phyloP scores from a whole-genome alignment of 2,113 vertebrate species.

The Semicossyphus pulcher region DNA sequence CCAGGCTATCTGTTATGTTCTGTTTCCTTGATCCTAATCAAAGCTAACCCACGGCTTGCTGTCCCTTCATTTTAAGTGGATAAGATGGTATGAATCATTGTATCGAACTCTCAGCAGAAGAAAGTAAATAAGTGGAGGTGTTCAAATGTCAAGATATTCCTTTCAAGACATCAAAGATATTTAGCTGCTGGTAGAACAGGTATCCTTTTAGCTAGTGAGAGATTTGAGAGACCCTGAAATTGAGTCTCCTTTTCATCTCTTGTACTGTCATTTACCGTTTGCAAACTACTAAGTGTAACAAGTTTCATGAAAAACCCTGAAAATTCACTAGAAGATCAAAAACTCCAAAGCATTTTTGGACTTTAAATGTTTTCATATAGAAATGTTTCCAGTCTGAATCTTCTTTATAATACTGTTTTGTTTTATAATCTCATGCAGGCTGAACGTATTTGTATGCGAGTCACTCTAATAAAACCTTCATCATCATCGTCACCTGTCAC shows the following conservation, averaged over 20 bases:
- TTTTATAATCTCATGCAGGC: background rate
- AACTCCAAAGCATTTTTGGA: background rate
- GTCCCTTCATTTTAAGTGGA: background rate
- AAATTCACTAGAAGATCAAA: background rate
- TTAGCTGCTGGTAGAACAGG: too few species aligned
- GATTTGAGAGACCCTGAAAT: background rate
- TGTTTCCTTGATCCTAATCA: too few species aligned
- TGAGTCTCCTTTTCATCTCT: too few species aligned
- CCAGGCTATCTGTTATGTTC: background rate
- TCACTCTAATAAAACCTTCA: conserved; percentile 24
- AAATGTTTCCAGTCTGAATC: conserved; percentile 5
- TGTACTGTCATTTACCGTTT: background rate
- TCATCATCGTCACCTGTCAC: conserved; percentile 32
- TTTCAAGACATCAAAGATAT: background rate
- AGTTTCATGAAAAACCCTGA: background rate
- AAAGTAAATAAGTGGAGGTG: background rate
- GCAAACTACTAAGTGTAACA: background rate
- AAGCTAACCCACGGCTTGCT: background rate
- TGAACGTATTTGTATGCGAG: conserved; percentile 21
- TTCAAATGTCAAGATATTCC: background rate
- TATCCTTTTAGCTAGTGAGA: too few species aligned
- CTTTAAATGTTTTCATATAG: background rate
- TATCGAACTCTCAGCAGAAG: background rate
- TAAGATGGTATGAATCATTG: background rate
- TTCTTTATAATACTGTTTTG: too few species aligned